Conservation (phyloP, 2,113 vertebrate genomes). For the Notiomystis cincta region DNA sequence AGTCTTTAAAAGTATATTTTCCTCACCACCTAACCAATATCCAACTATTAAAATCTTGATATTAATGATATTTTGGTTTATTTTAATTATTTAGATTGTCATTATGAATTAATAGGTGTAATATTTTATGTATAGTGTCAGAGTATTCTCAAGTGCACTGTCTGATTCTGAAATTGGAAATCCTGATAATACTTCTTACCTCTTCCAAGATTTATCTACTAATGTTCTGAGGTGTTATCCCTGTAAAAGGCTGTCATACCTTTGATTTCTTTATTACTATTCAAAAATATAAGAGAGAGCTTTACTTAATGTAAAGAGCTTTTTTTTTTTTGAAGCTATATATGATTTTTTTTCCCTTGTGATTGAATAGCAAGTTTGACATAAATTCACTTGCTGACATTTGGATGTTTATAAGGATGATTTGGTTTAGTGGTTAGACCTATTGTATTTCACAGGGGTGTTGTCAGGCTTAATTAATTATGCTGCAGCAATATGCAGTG, state of each 20-base stretch:
- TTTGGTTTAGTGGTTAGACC: slow-evolving; percentile 57
- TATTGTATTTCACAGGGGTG: slow-evolving; percentile 56
- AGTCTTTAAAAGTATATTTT: not conserved
- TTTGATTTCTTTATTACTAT: slow-evolving; percentile 24
- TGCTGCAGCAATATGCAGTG: slow-evolving; percentile 47
- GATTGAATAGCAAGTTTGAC: not conserved
- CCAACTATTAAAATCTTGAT: not conserved
- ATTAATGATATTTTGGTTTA: not conserved
- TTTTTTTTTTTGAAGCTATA: not conserved
- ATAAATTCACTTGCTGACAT: slow-evolving; percentile 31
- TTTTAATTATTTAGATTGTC: slow-evolving; percentile 34
- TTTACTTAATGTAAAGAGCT: not conserved
- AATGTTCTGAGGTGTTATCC: not conserved
- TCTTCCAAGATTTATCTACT: slow-evolving; percentile 41
- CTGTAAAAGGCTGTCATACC: not conserved
- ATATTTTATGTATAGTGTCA: not conserved
- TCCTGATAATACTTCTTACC: not conserved
- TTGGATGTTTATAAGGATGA: slow-evolving; percentile 51
- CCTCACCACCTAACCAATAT: not conserved
- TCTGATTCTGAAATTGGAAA: slow-evolving; percentile 12
- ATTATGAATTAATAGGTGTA: not conserved
- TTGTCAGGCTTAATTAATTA: slow-evolving; percentile 64
- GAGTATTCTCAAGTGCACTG: not conserved
- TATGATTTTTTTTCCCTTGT: not conserved
- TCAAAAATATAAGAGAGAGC: slow-evolving; percentile 3